A percentile compares a stretch with the other conserved stretches of the same genome.
These are phyloP conservation scores for Centruroides vittatus DNA, from an alignment of 1,140 invertebrate genomes.

Conservation along the genomic window DNA sequence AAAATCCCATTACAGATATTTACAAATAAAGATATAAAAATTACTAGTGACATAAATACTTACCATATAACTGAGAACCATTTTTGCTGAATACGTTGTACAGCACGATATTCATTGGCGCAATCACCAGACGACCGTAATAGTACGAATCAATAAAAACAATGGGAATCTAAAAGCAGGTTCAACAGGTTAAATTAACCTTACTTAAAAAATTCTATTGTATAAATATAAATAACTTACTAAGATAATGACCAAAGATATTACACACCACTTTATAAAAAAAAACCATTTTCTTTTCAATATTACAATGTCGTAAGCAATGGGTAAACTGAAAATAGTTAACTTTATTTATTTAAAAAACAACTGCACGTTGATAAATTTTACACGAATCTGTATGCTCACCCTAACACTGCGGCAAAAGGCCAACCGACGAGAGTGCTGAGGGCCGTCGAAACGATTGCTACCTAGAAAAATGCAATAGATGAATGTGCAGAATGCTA, in stretches of 20 bases:
- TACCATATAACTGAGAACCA: conserved; percentile 87
- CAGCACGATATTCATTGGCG: conserved; percentile 81
- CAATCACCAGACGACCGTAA: conserved; percentile 77
- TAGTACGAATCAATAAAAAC: conserved; percentile 73
- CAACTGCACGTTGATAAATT: too few species aligned
- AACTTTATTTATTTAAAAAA: background rate
- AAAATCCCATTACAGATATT: too few species aligned
- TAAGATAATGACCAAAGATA: conserved; percentile 51
- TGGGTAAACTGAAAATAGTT: conserved; percentile 47
- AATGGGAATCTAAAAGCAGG: conserved; percentile 45
- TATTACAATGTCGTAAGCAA: conserved; percentile 72
- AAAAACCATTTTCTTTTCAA: conserved; percentile 39
- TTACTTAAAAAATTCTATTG: background rate
- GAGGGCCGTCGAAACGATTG: conserved; percentile 66
- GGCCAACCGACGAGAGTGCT: conserved; percentile 76
- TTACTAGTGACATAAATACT: conserved; percentile 17
- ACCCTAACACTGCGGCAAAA: conserved; percentile 74
- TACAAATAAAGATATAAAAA: too few species aligned
- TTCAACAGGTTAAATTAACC: conserved; percentile 3
- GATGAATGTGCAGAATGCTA: too few species aligned
- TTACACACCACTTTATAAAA: conserved; percentile 57
- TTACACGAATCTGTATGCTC: conserved; percentile 13
- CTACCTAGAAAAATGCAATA: conserved; percentile 37
- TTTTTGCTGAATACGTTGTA: conserved; percentile 91
- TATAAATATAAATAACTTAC: conserved; percentile 26